Evolutionary conservation across 2,888 invertebrate species (phyloP), one percentile per base, ranked within the genome.

Genomic region (Eilema sororculum): DNA sequence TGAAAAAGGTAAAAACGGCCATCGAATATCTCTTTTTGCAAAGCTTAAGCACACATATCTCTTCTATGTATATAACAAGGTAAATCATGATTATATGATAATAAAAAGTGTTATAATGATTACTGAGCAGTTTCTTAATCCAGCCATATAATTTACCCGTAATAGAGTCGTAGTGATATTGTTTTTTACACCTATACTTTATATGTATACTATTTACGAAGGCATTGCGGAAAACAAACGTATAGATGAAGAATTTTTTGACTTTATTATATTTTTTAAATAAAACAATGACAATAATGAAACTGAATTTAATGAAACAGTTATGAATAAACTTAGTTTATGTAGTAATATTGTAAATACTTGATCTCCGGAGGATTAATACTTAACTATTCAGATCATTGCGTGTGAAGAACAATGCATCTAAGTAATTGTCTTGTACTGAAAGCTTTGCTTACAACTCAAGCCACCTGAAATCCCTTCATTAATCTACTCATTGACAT

Each of bases 401-500:
- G 22, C 20, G 20, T 52, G 52, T 12, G 12, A n/a, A 41, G 12
- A 46, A 58, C 25, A 33, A 33, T 28, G 20, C 24, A 30, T 30
- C 30, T 61, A 61, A 22, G 33, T 33, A 56, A 62, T 33, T 60
- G 20, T 52, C 20, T 16, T 46, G 60, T 24, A 52, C 28, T 30
- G 60, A 41, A 59, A 60, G 65, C 65, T 10, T 33, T 56, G 30
- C 33, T 41, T 20, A 28, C 58, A 57, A 52, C 62, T 52, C 67
- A 28, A 63, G 20, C 25, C 67, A 67, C 52, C 63, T 71, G 63
- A 68, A 67, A 66, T 62, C 59, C 63, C 56, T 66, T 68, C 70
- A 71, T 72, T 67, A 74, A 74, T 75, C 72, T 67, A 37, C n/a
- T 16, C 25, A 68, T 61, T 68, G 71, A 65, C 2, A 6, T 46